Percentiles rank a stretch among this genome's conserved stretches.
These are phyloP conservation scores for Cotesia congregata DNA, from an alignment of 2,888 invertebrate genomes.

Conservation along the genomic window DNA sequence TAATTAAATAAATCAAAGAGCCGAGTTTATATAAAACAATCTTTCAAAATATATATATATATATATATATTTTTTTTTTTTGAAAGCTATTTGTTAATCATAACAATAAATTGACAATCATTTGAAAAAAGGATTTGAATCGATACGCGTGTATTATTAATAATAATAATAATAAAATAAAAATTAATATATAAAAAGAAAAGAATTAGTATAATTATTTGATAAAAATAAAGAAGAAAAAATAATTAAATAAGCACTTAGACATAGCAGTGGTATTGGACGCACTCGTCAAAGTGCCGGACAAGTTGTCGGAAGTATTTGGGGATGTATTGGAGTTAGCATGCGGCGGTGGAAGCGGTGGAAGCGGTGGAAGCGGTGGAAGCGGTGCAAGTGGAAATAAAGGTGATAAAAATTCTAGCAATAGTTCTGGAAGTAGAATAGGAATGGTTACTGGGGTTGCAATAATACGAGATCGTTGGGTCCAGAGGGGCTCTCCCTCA, in stretches of 20 bases:
- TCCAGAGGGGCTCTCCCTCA: constrained; percentile 60
- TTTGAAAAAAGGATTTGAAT: not conserved
- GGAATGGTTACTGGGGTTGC: constrained; percentile 63
- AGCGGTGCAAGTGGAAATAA: constrained; percentile 31
- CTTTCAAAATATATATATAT: not conserved
- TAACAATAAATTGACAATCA: not conserved
- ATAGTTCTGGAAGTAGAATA: constrained; percentile 56
- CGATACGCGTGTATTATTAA: not conserved
- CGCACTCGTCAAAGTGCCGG: constrained; percentile 67
- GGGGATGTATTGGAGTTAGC: constrained; percentile 68
- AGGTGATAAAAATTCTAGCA: constrained; percentile 41
- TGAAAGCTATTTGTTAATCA: not conserved
- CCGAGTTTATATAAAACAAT: not conserved
- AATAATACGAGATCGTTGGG: constrained; percentile 62
- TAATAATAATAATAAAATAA: not conserved
- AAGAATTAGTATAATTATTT: not conserved
- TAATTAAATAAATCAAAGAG: not conserved
- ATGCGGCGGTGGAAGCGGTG: constrained; percentile 58
- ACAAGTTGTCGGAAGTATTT: constrained; percentile 67
- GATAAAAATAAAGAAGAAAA: not conserved
- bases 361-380: constrained; percentile 36
- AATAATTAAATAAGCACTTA: constrained; percentile 7
- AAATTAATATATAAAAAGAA: not conserved
- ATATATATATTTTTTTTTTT: not conserved
- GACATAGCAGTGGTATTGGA: constrained; percentile 58